Evolutionary conservation across 2,113 vertebrate genomes (phyloP).

Genomic region (Pseudopipra pipra): DNA sequence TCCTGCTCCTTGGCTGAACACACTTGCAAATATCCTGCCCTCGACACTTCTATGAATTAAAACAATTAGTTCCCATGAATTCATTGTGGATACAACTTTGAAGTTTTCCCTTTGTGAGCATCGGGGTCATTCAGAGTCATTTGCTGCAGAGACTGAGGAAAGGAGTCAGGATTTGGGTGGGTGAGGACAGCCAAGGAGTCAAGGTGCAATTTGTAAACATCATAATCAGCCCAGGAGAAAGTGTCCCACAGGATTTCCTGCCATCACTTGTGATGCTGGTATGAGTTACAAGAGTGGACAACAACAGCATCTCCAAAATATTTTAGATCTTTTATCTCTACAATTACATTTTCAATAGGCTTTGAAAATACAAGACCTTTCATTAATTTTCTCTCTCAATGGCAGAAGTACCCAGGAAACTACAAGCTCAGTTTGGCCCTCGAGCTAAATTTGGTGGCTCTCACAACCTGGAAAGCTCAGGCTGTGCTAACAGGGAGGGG

Average conservation of each 20-base stretch:
- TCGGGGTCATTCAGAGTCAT: not conserved
- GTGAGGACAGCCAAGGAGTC: not conserved
- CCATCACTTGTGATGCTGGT: not conserved
- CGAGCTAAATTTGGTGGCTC: not conserved
- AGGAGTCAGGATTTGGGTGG: not conserved
- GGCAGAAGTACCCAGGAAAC: not conserved
- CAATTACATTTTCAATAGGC: not conserved
- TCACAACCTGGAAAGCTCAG: constrained; percentile 21
- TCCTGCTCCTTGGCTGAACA: not conserved
- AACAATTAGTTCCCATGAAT: constrained; percentile 10
- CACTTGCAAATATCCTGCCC: not conserved
- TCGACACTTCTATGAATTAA: not conserved
- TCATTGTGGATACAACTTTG: not conserved
- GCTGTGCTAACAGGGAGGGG: not conserved
- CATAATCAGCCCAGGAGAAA: not conserved
- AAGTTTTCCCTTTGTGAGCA: not conserved
- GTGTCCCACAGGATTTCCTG: not conserved
- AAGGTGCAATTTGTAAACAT: not conserved
- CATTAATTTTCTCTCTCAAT: not conserved
- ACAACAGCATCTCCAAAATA: not conserved
- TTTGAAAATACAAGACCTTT: not conserved
- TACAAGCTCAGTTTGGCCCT: not conserved
- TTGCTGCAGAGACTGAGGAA: fast-evolving
- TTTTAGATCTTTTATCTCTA: not conserved
- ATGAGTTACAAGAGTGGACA: not conserved